A percentile compares a stretch with the other conserved stretches of the same genome.
Conservation (phyloP, 1,140 invertebrate genomes). For the Tribolium madens region DNA sequence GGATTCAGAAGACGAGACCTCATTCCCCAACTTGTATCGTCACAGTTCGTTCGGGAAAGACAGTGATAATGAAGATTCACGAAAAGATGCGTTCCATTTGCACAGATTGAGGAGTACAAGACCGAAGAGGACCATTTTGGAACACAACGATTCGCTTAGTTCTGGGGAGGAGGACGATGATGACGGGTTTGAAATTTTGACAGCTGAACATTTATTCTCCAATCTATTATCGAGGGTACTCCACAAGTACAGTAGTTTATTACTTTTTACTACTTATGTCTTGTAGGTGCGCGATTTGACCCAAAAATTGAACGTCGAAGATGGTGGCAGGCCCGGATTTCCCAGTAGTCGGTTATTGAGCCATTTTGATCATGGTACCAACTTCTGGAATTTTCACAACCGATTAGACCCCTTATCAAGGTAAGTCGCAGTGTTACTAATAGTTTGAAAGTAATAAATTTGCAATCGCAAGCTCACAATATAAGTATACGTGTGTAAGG, state of each 20-base stretch:
- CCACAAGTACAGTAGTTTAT: neutral
- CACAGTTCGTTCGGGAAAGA: constrained; percentile 68
- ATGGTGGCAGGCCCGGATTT: constrained; percentile 72
- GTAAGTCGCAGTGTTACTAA: constrained; percentile 47
- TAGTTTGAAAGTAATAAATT: constrained; percentile 31
- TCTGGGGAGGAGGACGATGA: constrained; percentile 90
- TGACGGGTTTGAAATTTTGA: constrained; percentile 89
- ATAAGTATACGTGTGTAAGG: constrained; percentile 59
- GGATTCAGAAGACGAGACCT: constrained; percentile 80
- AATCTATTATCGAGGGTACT: constrained; percentile 84
- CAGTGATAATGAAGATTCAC: constrained; percentile 67
- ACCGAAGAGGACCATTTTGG: constrained; percentile 74
- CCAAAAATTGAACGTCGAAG: constrained; percentile 85
- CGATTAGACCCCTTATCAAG: constrained; percentile 59
- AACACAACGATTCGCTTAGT: constrained; percentile 84
- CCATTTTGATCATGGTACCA: constrained; percentile 63
- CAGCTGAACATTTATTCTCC: constrained; percentile 91
- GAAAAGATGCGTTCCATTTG: constrained; percentile 74
- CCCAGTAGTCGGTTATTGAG: constrained; percentile 69
- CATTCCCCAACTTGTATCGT: constrained; percentile 62
- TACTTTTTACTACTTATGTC: constrained; percentile 18
- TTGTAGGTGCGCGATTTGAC: constrained; percentile 84
- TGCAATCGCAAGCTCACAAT: constrained; percentile 59
- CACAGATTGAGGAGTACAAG: constrained; percentile 81
- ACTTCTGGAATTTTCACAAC: constrained; percentile 62